These are phyloP conservation scores for Bombus balteatus DNA, from an alignment of 1,140 invertebrate species.

Conservation along the genomic window DNA sequence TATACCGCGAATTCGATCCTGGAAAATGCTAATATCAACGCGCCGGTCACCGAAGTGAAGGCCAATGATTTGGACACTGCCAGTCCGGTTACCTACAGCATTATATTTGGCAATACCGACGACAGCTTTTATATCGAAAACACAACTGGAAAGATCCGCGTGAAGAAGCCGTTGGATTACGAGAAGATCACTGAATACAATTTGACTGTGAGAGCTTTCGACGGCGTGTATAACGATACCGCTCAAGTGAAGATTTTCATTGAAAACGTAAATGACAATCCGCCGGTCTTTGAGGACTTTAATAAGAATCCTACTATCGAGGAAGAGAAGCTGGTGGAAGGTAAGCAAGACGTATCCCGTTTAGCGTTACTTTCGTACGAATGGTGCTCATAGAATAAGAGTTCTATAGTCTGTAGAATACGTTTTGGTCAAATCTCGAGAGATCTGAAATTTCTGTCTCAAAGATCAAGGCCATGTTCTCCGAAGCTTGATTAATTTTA, in stretches of 20 bases:
- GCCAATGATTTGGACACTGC: conserved; percentile 92
- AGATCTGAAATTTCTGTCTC: too few species aligned
- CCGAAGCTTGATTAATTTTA: too few species aligned
- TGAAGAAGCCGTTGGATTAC: conserved; percentile 91
- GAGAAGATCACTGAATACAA: conserved; percentile 91
- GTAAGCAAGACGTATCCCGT: conserved; percentile 75
- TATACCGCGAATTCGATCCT: conserved; percentile 91
- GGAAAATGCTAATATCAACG: conserved; percentile 92
- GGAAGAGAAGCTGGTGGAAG: conserved; percentile 86
- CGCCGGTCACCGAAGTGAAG: conserved; percentile 91
- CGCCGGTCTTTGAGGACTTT: conserved; percentile 88
- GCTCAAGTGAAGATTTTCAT: conserved; percentile 91
- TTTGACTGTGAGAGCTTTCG: conserved; percentile 89
- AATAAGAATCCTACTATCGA: conserved; percentile 87
- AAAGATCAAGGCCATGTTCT: too few species aligned
- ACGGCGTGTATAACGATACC: conserved; percentile 89
- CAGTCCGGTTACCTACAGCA: conserved; percentile 91
- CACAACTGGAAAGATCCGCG: conserved; percentile 91
- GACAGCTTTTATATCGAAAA: conserved; percentile 91
- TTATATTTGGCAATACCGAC: conserved; percentile 89
- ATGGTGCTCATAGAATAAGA: too few species aligned
- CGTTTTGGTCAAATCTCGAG: too few species aligned
- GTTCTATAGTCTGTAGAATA: too few species aligned
- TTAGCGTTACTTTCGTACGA: too few species aligned
- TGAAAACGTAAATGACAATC: conserved; percentile 92